Conservation (phyloP, 2,888 invertebrate species). For the Synergus laeviventris region DNA sequence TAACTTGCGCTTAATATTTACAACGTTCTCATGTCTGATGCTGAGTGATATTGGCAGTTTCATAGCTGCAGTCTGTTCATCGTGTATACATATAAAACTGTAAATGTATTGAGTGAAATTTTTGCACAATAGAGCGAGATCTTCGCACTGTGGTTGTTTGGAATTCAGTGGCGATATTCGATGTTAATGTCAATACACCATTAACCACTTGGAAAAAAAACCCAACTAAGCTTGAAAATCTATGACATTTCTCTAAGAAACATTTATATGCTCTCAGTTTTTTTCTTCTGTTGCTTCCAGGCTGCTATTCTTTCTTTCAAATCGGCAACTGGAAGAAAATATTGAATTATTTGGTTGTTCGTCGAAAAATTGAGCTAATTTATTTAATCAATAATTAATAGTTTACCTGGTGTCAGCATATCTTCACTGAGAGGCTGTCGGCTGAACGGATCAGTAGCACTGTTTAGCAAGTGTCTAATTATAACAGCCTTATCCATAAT, state of each 20-base stretch:
- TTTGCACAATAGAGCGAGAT: conserved; percentile 70
- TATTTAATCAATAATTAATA: conserved; percentile 7
- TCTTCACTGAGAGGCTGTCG: conserved; percentile 96
- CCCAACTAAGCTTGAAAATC: conserved; percentile 42
- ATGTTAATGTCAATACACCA: conserved; percentile 54
- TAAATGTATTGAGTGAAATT: conserved; percentile 72
- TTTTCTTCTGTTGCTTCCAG: conserved; percentile 90
- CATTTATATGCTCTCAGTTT: conserved; percentile 67
- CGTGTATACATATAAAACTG: conserved; percentile 70
- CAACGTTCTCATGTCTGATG: conserved; percentile 61
- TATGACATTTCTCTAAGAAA: conserved; percentile 43
- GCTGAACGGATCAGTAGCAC: conserved; percentile 98
- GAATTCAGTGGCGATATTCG: conserved; percentile 49
- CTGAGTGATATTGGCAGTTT: conserved; percentile 70
- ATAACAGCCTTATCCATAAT: conserved; percentile 97
- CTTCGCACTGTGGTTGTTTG: conserved; percentile 66
- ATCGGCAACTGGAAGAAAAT: conserved; percentile 83
- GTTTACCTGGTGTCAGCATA: conserved; percentile 90
- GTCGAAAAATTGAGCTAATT: conserved; percentile 9
- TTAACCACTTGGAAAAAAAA: conserved; percentile 50
- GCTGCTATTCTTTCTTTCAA: conserved; percentile 90
- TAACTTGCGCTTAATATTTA: conserved; percentile 65
- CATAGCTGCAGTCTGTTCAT: conserved; percentile 71
- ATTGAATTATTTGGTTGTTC: conserved; percentile 9
- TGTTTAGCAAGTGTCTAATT: conserved; percentile 94